Evolutionary conservation across 1,140 invertebrate species (phyloP).

Genomic region (Drosophila ohnishii): DNA sequence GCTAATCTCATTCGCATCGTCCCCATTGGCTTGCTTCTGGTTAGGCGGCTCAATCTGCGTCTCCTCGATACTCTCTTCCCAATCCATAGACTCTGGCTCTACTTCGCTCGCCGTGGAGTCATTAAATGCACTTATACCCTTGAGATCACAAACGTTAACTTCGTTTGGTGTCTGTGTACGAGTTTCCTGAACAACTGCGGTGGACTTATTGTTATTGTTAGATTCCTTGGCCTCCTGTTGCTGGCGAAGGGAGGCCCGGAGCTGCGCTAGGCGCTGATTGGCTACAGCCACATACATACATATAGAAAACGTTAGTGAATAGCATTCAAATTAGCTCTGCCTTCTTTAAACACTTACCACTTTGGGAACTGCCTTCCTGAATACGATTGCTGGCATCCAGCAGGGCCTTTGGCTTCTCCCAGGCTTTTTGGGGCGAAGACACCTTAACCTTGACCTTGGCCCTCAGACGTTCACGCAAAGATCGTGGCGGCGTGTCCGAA

Average conservation of each 20-base stretch:
- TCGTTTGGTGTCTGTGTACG: not conserved
- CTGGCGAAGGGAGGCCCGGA: slow-evolving; percentile 25
- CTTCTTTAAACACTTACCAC: slow-evolving; percentile 28
- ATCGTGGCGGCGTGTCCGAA: not conserved
- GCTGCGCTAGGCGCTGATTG: slow-evolving; percentile 43
- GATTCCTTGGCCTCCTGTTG: slow-evolving; percentile 15
- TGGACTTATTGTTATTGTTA: slow-evolving; percentile 18
- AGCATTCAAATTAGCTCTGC: too few relatives aligned
- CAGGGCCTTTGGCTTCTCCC: slow-evolving; percentile 64
- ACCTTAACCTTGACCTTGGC: not conserved
- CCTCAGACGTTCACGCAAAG: slow-evolving; percentile 1
- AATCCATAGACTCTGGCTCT: slow-evolving; percentile 42
- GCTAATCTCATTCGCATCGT: not conserved
- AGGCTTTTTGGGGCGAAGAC: slow-evolving; percentile 19
- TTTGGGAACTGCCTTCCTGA: slow-evolving; percentile 5
- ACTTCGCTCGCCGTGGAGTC: not conserved
- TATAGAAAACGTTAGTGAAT: not conserved
- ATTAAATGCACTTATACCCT: slow-evolving; percentile 18
- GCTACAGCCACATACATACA: slow-evolving; percentile 14
- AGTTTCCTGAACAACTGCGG: not conserved
- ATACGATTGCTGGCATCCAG: slow-evolving; percentile 58
- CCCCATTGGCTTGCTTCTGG: not conserved
- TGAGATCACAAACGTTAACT: not conserved
- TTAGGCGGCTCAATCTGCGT: not conserved
- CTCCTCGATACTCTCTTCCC: slow-evolving; percentile 26